phyloP scores from a whole-genome alignment of 2,797 vertebrate genomes.

The Sternarchorhynchus goeldii region DNA sequence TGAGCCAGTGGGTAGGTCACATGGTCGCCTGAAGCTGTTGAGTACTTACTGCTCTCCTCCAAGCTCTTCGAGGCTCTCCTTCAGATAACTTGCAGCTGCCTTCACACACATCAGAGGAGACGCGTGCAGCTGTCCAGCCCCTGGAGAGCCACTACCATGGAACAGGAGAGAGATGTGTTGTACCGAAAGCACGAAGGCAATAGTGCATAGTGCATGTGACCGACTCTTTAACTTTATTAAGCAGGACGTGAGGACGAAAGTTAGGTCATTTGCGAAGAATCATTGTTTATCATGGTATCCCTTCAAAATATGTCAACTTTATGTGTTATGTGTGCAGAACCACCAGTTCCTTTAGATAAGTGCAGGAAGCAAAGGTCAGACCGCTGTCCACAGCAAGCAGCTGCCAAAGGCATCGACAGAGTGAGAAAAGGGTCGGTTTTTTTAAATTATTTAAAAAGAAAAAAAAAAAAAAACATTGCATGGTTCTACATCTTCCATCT shows the following conservation, averaged over 20 bases:
- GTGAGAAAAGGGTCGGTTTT: constrained; percentile 65
- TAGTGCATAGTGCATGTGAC: too few species aligned
- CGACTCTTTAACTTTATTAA: too few species aligned
- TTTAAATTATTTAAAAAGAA: constrained; percentile 68
- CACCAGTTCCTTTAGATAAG: not conserved
- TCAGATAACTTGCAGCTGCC: too few species aligned
- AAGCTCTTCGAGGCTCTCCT: not conserved
- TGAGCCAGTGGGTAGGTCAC: not conserved
- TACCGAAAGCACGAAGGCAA: too few species aligned
- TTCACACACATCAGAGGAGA: too few species aligned
- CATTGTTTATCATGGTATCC: constrained; percentile 2
- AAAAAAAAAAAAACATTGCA: constrained; percentile 75
- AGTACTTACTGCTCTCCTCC: constrained; percentile 3
- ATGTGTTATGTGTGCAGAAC: not conserved
- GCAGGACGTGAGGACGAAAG: too few species aligned
- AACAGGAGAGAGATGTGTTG: too few species aligned
- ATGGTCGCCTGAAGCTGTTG: not conserved
- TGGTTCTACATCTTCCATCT: constrained; percentile 65
- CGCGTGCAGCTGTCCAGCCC: too few species aligned
- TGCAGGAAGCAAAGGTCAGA: not conserved
- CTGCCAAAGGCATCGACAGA: not conserved
- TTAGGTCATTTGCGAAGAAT: too few species aligned
- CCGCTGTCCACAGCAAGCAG: not conserved
- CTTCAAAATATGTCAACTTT: constrained; percentile 20
- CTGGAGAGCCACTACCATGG: too few species aligned